Base-by-base conservation (phyloP, 2,888 invertebrate genomes). In the Callimorpha dominula region DNA sequence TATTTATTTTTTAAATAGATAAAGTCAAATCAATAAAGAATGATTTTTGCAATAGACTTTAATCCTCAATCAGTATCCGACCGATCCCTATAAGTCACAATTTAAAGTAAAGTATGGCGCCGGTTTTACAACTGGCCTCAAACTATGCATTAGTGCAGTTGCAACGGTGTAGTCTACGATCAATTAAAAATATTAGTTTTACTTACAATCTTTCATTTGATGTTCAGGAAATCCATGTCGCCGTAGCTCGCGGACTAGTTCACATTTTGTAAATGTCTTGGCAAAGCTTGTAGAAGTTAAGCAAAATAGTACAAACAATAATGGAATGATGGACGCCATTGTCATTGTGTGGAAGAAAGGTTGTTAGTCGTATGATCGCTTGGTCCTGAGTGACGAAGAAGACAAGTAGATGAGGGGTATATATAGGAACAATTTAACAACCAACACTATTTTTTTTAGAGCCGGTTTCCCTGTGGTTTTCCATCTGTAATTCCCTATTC, bases 201-300 rank as follows among this genome's bases (percentile, higher is more conserved):
- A 76, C 78, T 77, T 68, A 78, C 85, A 81, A 67, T 85, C 72
- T 15, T 71, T 70, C 62, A 93, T 74, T 57, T 91, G 85, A 31
- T 87, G 17, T 62, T 85, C 76, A 4, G 91, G 88, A 78, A 93
- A 90, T 0, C 90, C 91, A 75, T 90, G 88, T 15, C 72, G 82
- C 62, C 77, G 75, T 50, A 93, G 80, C 75, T 90, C 91, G 42
- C 62, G 76, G n/a, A 83, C 86, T 54, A 93, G 78, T 69, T 88
- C 89, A 79, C 92, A 92, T 62, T 85, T 81, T 7, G 83, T 78
- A 66, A 91, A 89, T 3, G 78, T 84, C 75, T 83, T 88, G 40
- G 79, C 72, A 70, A 79, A 66, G 20, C 73, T 63, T 65, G 73
- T 70, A 63, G 79, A 43, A 71, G 80, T 57, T 54, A 85, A 83